phyloP scores from a whole-genome alignment of 2,113 vertebrate genomes.

The Crotalus viridis region DNA sequence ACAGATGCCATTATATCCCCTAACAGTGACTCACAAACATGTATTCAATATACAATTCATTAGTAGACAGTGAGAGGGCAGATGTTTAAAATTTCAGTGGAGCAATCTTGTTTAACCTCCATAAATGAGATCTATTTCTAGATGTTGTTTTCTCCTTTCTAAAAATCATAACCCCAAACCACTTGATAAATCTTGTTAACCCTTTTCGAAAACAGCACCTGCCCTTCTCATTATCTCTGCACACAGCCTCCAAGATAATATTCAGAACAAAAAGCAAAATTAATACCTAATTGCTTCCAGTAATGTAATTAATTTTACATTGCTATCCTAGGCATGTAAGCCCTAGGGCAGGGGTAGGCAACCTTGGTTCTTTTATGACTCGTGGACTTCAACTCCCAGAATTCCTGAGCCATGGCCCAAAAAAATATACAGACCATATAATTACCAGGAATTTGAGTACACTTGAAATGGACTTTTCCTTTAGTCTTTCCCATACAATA shows the following conservation, averaged over 20 bases:
- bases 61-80: not conserved
- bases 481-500: slow-evolving; percentile 35
- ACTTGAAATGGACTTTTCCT: not conserved
- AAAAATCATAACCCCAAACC: not conserved
- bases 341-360: not conserved
- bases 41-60: not conserved
- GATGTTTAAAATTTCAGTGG: not conserved
- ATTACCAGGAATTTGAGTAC: slow-evolving; percentile 5
- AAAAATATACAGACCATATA: not conserved
- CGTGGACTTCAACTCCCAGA: too few relatives aligned
- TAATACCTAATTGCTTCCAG: not conserved
- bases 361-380: too few relatives aligned
- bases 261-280: not conserved
- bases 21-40: not conserved
- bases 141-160: not conserved
- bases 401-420: not conserved
- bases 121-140: not conserved
- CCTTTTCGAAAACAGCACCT: not conserved
- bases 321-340: not conserved
- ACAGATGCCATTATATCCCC: not conserved
- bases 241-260: not conserved
- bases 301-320: not conserved
- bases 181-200: not conserved
- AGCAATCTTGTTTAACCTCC: not conserved
- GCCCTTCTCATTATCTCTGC: not conserved